phyloP scores from a whole-genome alignment of 2,113 vertebrate genomes.

The Recurvirostra avosetta region DNA sequence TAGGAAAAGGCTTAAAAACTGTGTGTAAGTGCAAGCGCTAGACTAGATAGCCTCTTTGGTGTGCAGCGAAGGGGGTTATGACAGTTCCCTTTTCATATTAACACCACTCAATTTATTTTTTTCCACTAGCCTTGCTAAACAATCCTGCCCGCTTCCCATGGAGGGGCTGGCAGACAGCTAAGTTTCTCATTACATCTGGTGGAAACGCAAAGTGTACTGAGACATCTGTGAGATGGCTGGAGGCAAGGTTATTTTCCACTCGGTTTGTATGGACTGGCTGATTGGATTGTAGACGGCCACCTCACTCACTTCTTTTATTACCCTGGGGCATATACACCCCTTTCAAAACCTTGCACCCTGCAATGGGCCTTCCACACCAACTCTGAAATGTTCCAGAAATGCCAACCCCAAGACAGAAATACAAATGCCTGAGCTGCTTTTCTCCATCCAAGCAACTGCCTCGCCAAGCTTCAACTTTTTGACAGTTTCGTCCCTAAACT shows the following conservation, averaged over 20 bases:
- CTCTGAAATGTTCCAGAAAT: not conserved
- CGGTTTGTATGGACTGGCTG: not conserved
- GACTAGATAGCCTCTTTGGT: rapidly evolving
- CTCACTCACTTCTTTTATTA: not conserved
- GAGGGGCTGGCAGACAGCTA: rapidly evolving
- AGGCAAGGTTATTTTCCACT: not conserved
- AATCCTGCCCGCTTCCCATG: rapidly evolving
- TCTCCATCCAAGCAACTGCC: not conserved
- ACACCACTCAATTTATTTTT: not conserved
- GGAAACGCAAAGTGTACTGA: not conserved
- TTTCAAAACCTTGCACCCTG: not conserved
- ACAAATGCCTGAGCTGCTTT: not conserved
- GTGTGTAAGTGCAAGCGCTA: not conserved
- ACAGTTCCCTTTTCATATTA: not conserved
- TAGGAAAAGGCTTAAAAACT: not conserved
- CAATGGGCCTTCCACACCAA: not conserved
- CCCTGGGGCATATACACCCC: rapidly evolving
- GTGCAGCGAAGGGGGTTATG: not conserved
- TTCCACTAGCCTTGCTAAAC: not conserved
- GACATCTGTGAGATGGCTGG: not conserved
- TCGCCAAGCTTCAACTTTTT: not conserved
- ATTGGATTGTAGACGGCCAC: rapidly evolving
- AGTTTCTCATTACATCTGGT: not conserved
- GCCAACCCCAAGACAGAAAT: not conserved
- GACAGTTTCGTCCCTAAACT: not conserved